These are phyloP conservation scores for Liolophura sinensis DNA, from an alignment of 1,140 invertebrate genomes.

Conservation along the genomic window DNA sequence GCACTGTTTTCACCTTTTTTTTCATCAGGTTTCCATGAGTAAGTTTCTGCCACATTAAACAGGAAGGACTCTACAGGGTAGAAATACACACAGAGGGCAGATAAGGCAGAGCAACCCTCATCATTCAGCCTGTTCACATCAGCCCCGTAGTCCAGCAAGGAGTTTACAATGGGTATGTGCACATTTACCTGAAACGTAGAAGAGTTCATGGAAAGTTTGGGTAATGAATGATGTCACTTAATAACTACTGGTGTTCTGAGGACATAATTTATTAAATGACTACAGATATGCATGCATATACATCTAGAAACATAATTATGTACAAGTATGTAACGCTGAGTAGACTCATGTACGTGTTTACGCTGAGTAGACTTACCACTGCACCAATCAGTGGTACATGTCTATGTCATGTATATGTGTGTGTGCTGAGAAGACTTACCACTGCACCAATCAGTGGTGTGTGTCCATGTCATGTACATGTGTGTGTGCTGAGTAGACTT, in stretches of 20 bases:
- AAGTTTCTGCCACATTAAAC: constrained; percentile 52
- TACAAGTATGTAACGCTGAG: too few species aligned
- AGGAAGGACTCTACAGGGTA: constrained; percentile 53
- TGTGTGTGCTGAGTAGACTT: too few species aligned
- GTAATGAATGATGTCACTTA: neutral
- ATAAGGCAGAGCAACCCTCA: constrained; percentile 54
- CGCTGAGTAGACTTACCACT: constrained; percentile 45
- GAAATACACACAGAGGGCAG: constrained; percentile 52
- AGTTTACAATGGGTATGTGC: constrained; percentile 51
- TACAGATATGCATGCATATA: neutral
- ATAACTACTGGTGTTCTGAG: neutral
- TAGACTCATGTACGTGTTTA: too few species aligned
- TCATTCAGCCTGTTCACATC: constrained; percentile 57
- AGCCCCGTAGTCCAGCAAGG: constrained; percentile 54
- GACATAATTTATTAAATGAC: neutral
- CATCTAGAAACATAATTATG: too few species aligned
- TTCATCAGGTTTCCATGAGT: constrained; percentile 25
- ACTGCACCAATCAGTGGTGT: constrained; percentile 50
- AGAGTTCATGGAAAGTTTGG: neutral
- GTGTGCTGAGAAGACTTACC: constrained; percentile 47
- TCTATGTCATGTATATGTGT: too few species aligned
- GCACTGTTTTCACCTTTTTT: constrained; percentile 7
- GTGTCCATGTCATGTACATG: constrained; percentile 47
- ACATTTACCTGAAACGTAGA: constrained; percentile 44
- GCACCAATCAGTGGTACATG: constrained; percentile 50